A percentile compares a stretch with the other conserved stretches of the same genome.
These are phyloP conservation scores for Chamaea fasciata DNA, from an alignment of 2,113 vertebrate genomes.

Conservation along the genomic window DNA sequence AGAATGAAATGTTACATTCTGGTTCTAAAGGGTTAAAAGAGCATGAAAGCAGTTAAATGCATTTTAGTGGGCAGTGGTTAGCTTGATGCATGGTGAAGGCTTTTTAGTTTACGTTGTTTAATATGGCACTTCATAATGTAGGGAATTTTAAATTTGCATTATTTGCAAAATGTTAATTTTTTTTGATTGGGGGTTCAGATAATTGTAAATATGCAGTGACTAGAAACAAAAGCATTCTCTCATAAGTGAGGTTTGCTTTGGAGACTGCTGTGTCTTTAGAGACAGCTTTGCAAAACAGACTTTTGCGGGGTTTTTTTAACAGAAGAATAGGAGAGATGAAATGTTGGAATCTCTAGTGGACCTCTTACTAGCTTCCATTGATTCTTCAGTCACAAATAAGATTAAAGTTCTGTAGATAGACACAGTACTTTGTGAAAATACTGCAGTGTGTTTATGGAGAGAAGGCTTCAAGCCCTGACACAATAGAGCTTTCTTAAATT, in stretches of 20 bases:
- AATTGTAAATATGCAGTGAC: not conserved
- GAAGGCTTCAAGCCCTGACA: not conserved
- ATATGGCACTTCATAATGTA: constrained; percentile 40
- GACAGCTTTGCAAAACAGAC: not conserved
- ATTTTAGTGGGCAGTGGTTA: constrained; percentile 73
- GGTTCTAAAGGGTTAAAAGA: constrained; percentile 84
- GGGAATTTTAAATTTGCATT: constrained; percentile 16
- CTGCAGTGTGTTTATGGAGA: not conserved
- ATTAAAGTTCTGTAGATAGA: not conserved
- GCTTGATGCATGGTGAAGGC: constrained; percentile 78
- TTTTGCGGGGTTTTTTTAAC: not conserved
- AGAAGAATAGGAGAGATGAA: not conserved
- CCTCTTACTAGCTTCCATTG: not conserved
- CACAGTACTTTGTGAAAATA: not conserved
- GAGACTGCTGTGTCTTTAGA: not conserved
- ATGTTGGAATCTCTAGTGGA: not conserved
- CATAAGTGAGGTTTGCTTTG: not conserved
- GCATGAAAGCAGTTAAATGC: constrained; percentile 79
- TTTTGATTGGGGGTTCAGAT: not conserved
- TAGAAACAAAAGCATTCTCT: constrained; percentile 30
- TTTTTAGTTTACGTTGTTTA: constrained; percentile 68
- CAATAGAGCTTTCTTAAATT: not conserved
- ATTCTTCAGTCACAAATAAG: not conserved
- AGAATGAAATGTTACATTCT: constrained; percentile 7
- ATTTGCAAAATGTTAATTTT: not conserved